Conservation (phyloP, 2,797 vertebrate species). For the Coendou prehensilis region DNA sequence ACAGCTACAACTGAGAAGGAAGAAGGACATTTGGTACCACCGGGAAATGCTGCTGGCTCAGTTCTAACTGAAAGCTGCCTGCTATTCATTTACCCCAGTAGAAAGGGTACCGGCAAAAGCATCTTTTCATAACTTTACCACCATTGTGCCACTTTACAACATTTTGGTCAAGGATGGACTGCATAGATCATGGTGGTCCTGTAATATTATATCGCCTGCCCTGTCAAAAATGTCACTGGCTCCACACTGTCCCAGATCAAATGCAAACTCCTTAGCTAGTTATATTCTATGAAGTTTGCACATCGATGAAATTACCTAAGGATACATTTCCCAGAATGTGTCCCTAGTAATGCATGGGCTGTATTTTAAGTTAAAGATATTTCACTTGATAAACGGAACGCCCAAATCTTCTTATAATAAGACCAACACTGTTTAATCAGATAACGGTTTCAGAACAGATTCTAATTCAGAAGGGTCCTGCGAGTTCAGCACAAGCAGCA, state of each 20-base stretch:
- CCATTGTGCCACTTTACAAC: not conserved
- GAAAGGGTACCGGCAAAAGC: not conserved
- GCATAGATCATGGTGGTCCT: not conserved
- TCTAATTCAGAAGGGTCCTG: not conserved
- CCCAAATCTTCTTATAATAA: not conserved
- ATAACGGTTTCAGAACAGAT: not conserved
- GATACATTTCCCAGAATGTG: not conserved
- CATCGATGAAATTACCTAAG: not conserved
- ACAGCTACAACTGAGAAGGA: not conserved
- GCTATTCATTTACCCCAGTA: not conserved
- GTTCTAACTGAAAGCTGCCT: not conserved
- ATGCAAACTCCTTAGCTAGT: constrained; percentile 22
- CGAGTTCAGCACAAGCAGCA: not conserved
- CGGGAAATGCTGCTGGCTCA: not conserved
- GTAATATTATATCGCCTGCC: not conserved
- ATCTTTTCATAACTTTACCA: not conserved
- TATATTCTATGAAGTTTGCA: not conserved
- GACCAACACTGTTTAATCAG: not conserved
- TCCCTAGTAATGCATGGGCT: not conserved
- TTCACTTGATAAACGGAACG: not conserved
- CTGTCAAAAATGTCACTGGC: constrained; percentile 72
- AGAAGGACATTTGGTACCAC: not conserved
- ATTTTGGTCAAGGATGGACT: not conserved
- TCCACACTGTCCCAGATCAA: constrained; percentile 68
- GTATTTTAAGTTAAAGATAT: not conserved